Evolutionary conservation across 2,797 vertebrate species (phyloP).

Genomic region (Gallinago solitaria): DNA sequence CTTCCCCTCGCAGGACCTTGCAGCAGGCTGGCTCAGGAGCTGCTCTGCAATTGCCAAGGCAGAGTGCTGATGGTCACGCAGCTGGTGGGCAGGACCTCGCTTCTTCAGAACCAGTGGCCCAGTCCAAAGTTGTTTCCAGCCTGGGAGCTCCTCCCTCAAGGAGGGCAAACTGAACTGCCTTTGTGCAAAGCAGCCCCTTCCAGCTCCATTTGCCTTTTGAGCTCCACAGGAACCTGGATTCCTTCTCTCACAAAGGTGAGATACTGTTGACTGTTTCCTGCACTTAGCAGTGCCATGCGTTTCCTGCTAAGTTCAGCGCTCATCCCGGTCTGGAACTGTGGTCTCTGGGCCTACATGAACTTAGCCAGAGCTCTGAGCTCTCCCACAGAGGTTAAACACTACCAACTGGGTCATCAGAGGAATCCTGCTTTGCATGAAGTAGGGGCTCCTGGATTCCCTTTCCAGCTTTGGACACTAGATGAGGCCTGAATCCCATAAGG

Average conservation of each 20-base stretch:
- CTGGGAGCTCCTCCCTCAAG: not conserved
- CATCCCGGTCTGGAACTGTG: not conserved
- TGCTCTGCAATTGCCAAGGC: accelerated
- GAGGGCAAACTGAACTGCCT: not conserved
- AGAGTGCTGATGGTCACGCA: not conserved
- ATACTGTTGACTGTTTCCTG: not conserved
- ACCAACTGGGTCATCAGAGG: not conserved
- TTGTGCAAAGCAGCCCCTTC: not conserved
- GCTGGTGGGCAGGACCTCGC: not conserved
- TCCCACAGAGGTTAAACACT: not conserved
- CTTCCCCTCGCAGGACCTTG: not conserved
- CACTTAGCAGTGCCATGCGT: accelerated
- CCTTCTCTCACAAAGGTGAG: not conserved
- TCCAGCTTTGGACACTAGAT: not conserved
- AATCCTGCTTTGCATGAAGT: not conserved
- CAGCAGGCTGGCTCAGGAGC: not conserved
- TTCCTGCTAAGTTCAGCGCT: not conserved
- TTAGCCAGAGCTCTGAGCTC: not conserved
- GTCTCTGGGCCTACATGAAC: not conserved
- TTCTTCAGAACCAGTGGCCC: not conserved
- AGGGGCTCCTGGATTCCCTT: not conserved
- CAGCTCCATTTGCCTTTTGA: not conserved
- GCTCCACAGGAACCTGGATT: not conserved
- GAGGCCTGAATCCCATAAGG: not conserved
- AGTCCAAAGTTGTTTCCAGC: not conserved